Conservation (phyloP, 2,888 invertebrate species). For the Orthosia cruda region DNA sequence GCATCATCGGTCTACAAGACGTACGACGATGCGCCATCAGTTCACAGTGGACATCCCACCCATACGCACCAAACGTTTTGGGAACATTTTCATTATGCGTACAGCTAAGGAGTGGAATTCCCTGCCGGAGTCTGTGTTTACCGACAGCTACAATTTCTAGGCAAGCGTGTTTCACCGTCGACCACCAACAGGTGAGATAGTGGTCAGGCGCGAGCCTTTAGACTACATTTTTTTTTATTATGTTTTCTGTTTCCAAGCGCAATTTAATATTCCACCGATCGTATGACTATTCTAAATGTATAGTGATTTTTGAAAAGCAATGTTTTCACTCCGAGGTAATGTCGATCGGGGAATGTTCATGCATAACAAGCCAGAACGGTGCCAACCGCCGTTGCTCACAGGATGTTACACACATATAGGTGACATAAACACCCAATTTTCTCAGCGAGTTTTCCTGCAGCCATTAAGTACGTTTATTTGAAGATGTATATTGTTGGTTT, state of each 20-base stretch:
- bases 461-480: slow-evolving; percentile 7
- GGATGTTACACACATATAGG: slow-evolving; percentile 34
- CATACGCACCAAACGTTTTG: no score
- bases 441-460: slow-evolving; percentile 9
- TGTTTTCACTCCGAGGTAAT: slow-evolving; percentile 28
- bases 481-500: slow-evolving; percentile 16
- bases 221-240: no score
- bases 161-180: no score
- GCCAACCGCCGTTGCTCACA: slow-evolving; percentile 25
- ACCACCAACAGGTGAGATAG: no score
- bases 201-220: no score
- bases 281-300: not conserved
- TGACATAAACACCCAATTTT: slow-evolving; percentile 29
- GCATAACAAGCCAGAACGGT: slow-evolving; percentile 53
- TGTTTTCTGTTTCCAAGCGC: not conserved
- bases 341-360: slow-evolving; percentile 35
- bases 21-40: no score
- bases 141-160: no score
- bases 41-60: no score
- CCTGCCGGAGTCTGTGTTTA: no score
- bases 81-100: no score
- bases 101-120: no score
- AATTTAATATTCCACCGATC: slow-evolving; percentile 26
- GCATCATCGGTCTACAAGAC: no score
- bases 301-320: slow-evolving; percentile 18